Base-by-base conservation (phyloP, 1,140 invertebrate genomes). In the Sinonovacula constricta region DNA sequence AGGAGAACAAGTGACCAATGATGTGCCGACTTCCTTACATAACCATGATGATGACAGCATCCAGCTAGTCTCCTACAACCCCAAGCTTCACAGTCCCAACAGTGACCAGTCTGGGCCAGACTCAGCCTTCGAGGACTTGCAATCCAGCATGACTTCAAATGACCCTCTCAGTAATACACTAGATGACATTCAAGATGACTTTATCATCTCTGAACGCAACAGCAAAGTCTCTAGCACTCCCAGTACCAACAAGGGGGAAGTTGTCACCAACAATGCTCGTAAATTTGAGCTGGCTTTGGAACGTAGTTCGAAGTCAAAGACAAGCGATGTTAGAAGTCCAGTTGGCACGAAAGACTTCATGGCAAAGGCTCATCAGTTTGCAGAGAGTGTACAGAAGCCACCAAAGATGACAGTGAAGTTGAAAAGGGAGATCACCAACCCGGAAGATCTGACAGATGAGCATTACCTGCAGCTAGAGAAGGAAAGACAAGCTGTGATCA, bases 341-440 rank as follows among this genome's bases (percentile, higher is more conserved):
- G 59, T 30, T 24, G 51, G 60, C 5, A 59, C 53, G 22, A 63
- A 75, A 36, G 81, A 86, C 60, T 71, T 83, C 26, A 65, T 86
- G 71, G 76, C 69, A n/a, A 83, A 82, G 45, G 82, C 82, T 3
- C 75, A 78, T 30, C 78, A 81, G 28, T 86, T 86, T 77, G 84
- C 84, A 28, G 84, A 86, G n/a, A 81, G 70, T 56, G 84, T 86
- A 10, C 84, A 86, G 69, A 82, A 79, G 49, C 84, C 84, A 60
- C 75, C 75, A n/a, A 83, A 70, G 39, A 67, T 80, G n/a, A 74
- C 77, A 63, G 72, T 78, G 54, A 78, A 51, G 34, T 36, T 80
- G 39, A 82, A 78, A 70, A 56, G 78, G 22, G 80, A 83, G 60
- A 56, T 67, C 33, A 49, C 71, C 14, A 74, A 39, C 7, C 65